A percentile compares a stretch with the other conserved stretches of the same genome.
phyloP scores from a whole-genome alignment of 2,797 vertebrate species.

The Eospalax fontanierii region DNA sequence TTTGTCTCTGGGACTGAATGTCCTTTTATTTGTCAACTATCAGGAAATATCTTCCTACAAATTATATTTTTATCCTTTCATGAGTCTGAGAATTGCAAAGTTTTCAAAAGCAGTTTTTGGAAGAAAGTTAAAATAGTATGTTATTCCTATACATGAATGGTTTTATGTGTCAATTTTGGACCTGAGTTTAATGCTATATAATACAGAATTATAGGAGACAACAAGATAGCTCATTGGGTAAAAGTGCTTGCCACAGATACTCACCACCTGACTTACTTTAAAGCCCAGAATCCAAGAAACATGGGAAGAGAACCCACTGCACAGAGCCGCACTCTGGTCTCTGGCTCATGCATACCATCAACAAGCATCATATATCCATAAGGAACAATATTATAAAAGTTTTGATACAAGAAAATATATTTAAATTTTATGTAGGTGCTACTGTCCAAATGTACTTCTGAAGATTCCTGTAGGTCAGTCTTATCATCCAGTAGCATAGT shows the following conservation, averaged over 20 bases:
- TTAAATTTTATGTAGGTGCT: neutral
- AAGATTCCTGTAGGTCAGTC: neutral
- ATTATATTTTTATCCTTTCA: neutral
- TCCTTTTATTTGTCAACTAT: constrained; percentile 22
- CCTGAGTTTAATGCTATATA: constrained; percentile 17
- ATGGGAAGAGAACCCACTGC: neutral
- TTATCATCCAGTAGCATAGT: neutral
- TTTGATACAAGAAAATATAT: neutral
- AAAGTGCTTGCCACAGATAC: neutral
- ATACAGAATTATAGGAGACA: neutral
- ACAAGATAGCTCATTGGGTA: neutral
- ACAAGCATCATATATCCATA: neutral
- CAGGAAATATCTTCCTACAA: neutral
- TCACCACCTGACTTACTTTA: neutral
- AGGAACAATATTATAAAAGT: too few relatives aligned
- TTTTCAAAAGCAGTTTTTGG: neutral
- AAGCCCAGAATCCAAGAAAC: neutral
- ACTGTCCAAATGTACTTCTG: neutral
- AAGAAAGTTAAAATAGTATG: constrained; percentile 2
- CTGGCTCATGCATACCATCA: neutral
- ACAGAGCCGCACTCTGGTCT: neutral
- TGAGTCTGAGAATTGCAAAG: constrained; percentile 1
- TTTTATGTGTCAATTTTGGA: neutral
- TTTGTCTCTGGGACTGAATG: neutral
- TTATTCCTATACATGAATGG: neutral